These are phyloP conservation scores for Bugula neritina DNA, from an alignment of 2,888 invertebrate genomes.

Conservation along the genomic window DNA sequence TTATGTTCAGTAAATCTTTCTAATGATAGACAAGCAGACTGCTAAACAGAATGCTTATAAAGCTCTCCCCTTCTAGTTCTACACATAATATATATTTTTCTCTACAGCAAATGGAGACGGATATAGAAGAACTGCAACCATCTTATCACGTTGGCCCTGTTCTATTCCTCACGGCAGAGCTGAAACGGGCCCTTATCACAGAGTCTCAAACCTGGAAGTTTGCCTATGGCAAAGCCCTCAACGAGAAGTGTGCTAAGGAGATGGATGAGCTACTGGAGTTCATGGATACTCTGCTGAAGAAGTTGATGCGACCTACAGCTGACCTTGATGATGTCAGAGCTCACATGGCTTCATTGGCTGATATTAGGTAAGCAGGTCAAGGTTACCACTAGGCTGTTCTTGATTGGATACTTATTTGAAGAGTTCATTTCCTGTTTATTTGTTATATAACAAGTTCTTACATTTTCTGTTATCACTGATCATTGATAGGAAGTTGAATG, in stretches of 20 bases:
- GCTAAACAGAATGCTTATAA: no score
- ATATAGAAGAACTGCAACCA: conserved; percentile 48
- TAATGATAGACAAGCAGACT: no score
- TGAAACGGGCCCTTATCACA: conserved; percentile 77
- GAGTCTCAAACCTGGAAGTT: conserved; percentile 54
- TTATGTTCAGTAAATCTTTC: no score
- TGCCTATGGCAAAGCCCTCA: conserved; percentile 51
- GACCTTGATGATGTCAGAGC: conserved; percentile 89
- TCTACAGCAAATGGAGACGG: conserved; percentile 49
- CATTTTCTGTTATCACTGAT: no score
- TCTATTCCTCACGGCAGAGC: conserved; percentile 53
- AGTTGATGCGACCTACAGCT: conserved; percentile 74
- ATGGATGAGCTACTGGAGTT: conserved; percentile 66
- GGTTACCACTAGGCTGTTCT: no score
- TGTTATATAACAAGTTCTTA: no score
- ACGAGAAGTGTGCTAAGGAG: conserved; percentile 51
- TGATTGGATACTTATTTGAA: no score
- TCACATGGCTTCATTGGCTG: conserved; percentile 84
- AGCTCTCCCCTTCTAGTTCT: no score
- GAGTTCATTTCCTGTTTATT: no score
- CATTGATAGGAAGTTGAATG: no score
- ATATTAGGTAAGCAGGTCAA: conserved; percentile 27
- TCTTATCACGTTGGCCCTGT: conserved; percentile 50
- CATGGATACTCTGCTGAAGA: conserved; percentile 83
- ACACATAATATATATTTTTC: not conserved